Conservation (phyloP, 2,888 invertebrate genomes). For the Hemaris fuciformis region DNA sequence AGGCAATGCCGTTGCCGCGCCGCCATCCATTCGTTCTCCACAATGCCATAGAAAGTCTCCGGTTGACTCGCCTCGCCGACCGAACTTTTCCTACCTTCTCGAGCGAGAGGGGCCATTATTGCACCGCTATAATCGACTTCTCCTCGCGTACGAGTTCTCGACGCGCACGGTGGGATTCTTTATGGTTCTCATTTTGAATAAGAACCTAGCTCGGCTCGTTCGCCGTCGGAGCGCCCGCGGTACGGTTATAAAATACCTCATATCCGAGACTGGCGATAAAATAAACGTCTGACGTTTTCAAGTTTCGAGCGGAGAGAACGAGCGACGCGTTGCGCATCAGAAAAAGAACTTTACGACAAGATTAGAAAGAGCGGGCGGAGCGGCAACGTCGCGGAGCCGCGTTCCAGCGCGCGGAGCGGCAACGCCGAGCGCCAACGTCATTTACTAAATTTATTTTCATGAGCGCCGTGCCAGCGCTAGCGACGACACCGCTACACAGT, state of each 20-base stretch:
- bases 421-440: constrained; percentile 76
- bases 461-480: constrained; percentile 77
- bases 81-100: constrained; percentile 76
- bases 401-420: constrained; percentile 74
- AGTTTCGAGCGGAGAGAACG: constrained; percentile 76
- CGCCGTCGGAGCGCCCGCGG: constrained; percentile 52
- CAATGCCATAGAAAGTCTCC: constrained; percentile 81
- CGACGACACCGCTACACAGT: constrained; percentile 67
- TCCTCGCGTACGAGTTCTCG: constrained; percentile 40
- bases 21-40: constrained; percentile 75
- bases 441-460: constrained; percentile 82
- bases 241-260: constrained; percentile 73
- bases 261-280: constrained; percentile 75
- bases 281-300: constrained; percentile 78
- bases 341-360: constrained; percentile 82
- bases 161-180: constrained; percentile 47
- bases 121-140: constrained; percentile 44
- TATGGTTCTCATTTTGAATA: constrained; percentile 69
- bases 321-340: constrained; percentile 79
- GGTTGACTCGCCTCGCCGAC: constrained; percentile 72
- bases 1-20: constrained; percentile 77
- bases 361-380: constrained; percentile 79
- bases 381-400: constrained; percentile 78
- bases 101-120: constrained; percentile 59
- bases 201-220: constrained; percentile 52